Conservation (phyloP, 1,140 invertebrate species). For the Drosophila lowei region DNA sequence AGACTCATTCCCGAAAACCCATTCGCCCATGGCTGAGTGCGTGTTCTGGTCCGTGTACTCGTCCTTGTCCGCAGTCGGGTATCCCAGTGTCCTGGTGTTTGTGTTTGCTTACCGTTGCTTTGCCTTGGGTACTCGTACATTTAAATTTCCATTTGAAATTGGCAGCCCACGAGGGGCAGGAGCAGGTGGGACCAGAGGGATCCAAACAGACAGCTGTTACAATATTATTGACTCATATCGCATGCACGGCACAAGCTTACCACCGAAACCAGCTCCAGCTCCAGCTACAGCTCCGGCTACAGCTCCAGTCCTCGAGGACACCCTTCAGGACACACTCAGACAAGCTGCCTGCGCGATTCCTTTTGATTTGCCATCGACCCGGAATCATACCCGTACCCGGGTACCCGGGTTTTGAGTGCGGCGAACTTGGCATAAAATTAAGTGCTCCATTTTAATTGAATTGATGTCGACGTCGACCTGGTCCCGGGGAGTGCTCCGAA, state of each 20-base stretch:
- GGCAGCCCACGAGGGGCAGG: constrained; percentile 32
- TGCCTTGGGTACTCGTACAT: constrained; percentile 41
- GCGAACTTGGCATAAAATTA: constrained; percentile 78
- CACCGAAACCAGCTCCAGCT: not conserved
- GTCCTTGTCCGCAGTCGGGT: not conserved
- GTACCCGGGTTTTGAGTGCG: constrained; percentile 50
- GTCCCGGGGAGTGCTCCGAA: constrained; percentile 8
- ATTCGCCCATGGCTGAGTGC: constrained; percentile 6
- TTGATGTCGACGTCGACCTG: constrained; percentile 60
- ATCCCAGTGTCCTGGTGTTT: constrained; percentile 2
- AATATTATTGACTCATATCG: constrained; percentile 81
- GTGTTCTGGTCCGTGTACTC: not conserved
- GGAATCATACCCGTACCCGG: not conserved
- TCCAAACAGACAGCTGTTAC: constrained; percentile 74
- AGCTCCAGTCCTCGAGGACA: constrained; percentile 35
- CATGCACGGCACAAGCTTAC: constrained; percentile 62
- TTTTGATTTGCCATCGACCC: constrained; percentile 60
- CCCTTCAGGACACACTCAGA: constrained; percentile 15
- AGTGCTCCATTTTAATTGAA: constrained; percentile 79
- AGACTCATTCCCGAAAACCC: not conserved
- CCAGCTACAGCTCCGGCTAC: not conserved
- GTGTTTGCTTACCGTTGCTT: constrained; percentile 32
- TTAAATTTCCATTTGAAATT: constrained; percentile 77
- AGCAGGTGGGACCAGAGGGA: constrained; percentile 14
- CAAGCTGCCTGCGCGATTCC: constrained; percentile 40